Evolutionary conservation across 2,888 invertebrate genomes (phyloP).

Genomic region (Bombyx huttoni): DNA sequence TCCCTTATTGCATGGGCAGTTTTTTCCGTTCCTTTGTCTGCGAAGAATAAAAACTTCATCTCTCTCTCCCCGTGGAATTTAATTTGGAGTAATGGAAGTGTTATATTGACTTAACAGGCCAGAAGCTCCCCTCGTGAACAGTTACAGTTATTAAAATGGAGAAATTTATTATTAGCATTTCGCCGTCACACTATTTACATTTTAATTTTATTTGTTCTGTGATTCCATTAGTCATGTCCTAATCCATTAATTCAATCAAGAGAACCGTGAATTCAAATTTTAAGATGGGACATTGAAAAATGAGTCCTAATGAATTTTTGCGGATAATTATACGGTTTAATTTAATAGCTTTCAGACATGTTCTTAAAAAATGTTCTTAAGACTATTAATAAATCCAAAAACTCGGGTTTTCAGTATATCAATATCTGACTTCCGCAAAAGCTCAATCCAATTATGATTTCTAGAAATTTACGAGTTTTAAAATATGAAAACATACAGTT

Average conservation of each 20-base stretch:
- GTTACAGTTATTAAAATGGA: constrained; percentile 73
- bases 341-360: background rate
- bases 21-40: constrained; percentile 51
- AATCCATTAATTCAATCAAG: constrained; percentile 56
- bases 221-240: constrained; percentile 66
- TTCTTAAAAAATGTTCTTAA: too few species aligned
- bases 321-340: background rate
- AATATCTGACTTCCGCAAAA: too few species aligned
- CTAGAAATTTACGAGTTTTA: background rate
- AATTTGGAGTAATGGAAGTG: constrained; percentile 73
- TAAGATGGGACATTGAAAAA: constrained; percentile 13
- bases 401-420: too few species aligned
- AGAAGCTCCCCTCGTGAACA: constrained; percentile 60
- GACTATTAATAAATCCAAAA: too few species aligned
- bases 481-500: background rate
- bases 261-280: constrained; percentile 25
- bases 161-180: constrained; percentile 72
- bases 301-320: too few species aligned
- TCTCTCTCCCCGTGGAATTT: constrained; percentile 69
- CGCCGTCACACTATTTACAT: constrained; percentile 67
- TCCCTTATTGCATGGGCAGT: constrained; percentile 33
- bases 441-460: too few species aligned
- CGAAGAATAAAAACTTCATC: constrained; percentile 66
- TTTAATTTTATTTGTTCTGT: constrained; percentile 72
- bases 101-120: constrained; percentile 73